Percentiles rank a stretch among this genome's conserved stretches.
Conservation (phyloP, 2,797 vertebrate genomes). For the Taeniopygia guttata region DNA sequence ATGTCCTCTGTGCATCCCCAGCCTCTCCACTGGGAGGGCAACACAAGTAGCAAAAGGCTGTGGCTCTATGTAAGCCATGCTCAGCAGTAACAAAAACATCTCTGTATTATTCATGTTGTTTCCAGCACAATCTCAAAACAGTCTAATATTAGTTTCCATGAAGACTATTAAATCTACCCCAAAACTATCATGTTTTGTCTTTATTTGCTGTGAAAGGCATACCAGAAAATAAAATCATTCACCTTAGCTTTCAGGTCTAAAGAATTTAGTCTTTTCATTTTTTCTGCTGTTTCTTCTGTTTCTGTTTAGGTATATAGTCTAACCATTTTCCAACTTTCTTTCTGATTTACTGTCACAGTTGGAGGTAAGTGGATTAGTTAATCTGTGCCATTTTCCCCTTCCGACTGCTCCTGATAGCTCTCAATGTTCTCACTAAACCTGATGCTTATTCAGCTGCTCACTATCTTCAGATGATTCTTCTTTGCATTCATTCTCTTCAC, state of each 20-base stretch:
- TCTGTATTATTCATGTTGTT: background rate
- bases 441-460: background rate
- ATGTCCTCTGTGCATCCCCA: background rate
- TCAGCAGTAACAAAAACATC: background rate
- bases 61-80: background rate
- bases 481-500: background rate
- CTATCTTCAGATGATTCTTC: background rate
- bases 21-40: background rate
- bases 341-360: background rate
- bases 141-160: background rate
- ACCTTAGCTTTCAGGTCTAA: background rate
- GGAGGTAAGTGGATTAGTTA: background rate
- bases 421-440: background rate
- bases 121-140: background rate
- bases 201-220: background rate
- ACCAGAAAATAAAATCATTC: background rate
- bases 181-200: background rate
- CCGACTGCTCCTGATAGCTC: background rate
- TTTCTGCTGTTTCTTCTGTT: background rate
- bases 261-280: background rate
- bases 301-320: background rate
- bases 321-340: background rate
- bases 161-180: background rate
- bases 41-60: background rate
- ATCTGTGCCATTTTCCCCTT: background rate